Evolutionary conservation across 2,113 vertebrate species (phyloP).

Genomic region (Phylloscopus whistleri): DNA sequence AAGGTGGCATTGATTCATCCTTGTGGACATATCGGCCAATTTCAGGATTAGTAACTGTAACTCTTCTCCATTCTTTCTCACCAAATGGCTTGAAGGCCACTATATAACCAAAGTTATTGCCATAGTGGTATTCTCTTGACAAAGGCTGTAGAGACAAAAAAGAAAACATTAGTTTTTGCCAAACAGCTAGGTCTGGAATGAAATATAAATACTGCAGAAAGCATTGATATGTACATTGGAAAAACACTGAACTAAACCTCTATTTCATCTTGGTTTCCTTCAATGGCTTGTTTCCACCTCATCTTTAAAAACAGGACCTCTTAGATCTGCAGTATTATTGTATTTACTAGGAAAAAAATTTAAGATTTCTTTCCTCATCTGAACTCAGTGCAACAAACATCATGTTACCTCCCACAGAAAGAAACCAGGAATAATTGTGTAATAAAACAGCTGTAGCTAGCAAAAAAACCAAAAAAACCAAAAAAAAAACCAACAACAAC

Average conservation of each 20-base stretch:
- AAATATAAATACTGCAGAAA: neutral
- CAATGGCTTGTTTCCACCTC: rapidly evolving
- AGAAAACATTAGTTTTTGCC: neutral
- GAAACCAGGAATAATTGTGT: neutral
- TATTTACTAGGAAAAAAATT: neutral
- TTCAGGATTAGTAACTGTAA: constrained; percentile 85
- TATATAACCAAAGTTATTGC: constrained; percentile 93
- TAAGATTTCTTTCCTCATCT: neutral
- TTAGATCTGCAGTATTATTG: neutral
- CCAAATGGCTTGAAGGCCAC: constrained; percentile 88
- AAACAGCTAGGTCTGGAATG: neutral
- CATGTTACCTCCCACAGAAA: neutral
- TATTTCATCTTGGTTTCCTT: neutral
- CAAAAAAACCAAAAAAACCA: neutral
- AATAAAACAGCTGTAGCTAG: neutral
- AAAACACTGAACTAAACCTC: neutral
- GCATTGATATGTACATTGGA: neutral
- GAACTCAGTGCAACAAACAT: neutral
- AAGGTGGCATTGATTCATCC: constrained; percentile 82
- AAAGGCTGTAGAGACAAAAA: constrained; percentile 80
- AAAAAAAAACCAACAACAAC: too few relatives aligned
- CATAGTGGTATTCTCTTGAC: constrained; percentile 91
- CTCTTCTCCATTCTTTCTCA: constrained; percentile 84
- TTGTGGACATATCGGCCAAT: constrained; percentile 89
- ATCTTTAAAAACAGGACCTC: neutral